Conservation (phyloP, 2,888 invertebrate genomes). For the Urechis unicinctus region DNA sequence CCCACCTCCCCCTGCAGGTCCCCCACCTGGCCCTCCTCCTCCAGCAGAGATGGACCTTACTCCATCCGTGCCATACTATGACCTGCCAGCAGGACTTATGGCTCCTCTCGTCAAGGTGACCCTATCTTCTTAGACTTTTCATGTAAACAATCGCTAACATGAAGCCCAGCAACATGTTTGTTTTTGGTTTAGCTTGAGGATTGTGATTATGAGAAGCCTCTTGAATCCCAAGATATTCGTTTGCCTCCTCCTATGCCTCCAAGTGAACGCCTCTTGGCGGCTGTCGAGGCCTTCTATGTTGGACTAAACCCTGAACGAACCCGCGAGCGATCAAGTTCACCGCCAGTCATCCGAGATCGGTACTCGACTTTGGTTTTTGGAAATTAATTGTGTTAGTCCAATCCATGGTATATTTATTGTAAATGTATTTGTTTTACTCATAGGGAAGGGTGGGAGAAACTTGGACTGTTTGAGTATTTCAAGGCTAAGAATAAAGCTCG, state of each 20-base stretch:
- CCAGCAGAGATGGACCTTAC: constrained; percentile 52
- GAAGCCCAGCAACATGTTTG: too few species aligned
- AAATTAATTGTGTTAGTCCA: too few species aligned
- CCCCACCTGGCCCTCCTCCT: constrained; percentile 28
- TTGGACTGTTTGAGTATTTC: constrained; percentile 95
- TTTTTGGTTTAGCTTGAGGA: constrained; percentile 68
- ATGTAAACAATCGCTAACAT: too few species aligned
- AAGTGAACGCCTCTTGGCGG: constrained; percentile 82
- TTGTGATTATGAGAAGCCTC: constrained; percentile 76
- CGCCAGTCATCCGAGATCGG: not conserved
- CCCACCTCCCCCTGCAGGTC: constrained; percentile 68
- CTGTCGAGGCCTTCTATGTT: constrained; percentile 93
- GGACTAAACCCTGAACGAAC: constrained; percentile 91
- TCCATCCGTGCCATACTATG: constrained; percentile 91
- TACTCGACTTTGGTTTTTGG: too few species aligned
- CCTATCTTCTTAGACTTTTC: too few species aligned
- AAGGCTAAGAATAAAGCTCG: constrained; percentile 89
- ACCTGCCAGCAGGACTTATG: constrained; percentile 95
- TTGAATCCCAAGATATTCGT: constrained; percentile 84
- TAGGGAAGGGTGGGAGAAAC: constrained; percentile 97
- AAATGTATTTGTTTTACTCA: not conserved
- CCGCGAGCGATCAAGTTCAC: constrained; percentile 60
- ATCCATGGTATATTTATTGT: too few species aligned
- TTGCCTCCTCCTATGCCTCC: constrained; percentile 93
- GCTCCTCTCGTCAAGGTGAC: constrained; percentile 86